phyloP scores from a whole-genome alignment of 2,797 vertebrate species.

The Jordanella pulchra region DNA sequence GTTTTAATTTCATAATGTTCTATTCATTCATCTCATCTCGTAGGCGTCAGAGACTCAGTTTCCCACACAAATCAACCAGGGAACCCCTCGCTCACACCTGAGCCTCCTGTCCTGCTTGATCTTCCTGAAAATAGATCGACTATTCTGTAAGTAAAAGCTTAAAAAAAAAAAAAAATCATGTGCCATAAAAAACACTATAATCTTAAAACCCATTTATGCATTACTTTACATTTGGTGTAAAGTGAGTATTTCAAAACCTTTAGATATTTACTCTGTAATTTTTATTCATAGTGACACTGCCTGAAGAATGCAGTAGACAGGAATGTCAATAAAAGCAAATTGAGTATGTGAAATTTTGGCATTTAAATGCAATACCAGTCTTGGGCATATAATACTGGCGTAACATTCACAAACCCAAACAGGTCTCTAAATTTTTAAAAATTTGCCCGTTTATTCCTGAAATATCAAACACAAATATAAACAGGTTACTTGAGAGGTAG shows the following conservation, averaged over 20 bases:
- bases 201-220: neutral
- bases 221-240: conserved; percentile 3
- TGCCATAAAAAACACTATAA: neutral
- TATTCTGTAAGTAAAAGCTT: conserved; percentile 80
- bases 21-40: neutral
- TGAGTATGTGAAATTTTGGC: conserved; percentile 1
- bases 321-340: conserved; percentile 18
- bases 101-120: conserved; percentile 89
- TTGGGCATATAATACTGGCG: neutral
- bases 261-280: conserved; percentile 7
- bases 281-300: conserved; percentile 7
- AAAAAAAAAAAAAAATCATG: neutral
- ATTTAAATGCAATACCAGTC: neutral
- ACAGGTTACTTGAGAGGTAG: conserved; percentile 7
- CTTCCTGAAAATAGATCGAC: conserved; percentile 88
- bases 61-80: conserved; percentile 87
- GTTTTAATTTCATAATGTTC: neutral
- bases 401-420: conserved; percentile 7
- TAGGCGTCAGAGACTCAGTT: conserved; percentile 93
- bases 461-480: neutral
- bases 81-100: conserved; percentile 78
- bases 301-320: conserved; percentile 2
- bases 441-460: too few species aligned
- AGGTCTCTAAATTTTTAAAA: too few species aligned
- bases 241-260: conserved; percentile 15